phyloP scores from a whole-genome alignment of 2,113 vertebrate genomes.

The Dipodomys merriami region DNA sequence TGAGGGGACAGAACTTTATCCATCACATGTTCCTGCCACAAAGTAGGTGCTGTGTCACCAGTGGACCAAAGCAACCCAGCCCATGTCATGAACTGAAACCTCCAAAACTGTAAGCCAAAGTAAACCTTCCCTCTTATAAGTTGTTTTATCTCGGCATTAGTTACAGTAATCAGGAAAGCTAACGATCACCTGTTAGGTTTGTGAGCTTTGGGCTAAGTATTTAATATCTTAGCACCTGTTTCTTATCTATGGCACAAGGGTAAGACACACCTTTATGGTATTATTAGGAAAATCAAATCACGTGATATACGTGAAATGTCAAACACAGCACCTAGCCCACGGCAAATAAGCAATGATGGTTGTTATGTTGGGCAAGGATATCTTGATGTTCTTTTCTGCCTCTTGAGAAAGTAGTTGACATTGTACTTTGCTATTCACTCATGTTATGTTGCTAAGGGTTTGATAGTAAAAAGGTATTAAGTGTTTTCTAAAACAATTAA shows the following conservation, averaged over 20 bases:
- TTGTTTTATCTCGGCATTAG: background rate
- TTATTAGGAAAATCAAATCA: background rate
- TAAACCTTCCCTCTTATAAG: background rate
- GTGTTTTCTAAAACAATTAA: conserved; percentile 50
- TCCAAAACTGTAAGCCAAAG: background rate
- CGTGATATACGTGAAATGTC: background rate
- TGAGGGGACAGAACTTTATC: background rate
- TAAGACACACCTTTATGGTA: background rate
- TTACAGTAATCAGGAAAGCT: background rate
- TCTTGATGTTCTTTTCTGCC: conserved; percentile 17
- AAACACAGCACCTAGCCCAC: background rate
- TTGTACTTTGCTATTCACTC: conserved; percentile 1
- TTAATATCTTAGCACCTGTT: conserved; percentile 5
- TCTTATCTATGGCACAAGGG: background rate
- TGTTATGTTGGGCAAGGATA: conserved; percentile 17
- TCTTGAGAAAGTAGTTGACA: conserved; percentile 47
- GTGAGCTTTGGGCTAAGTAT: background rate
- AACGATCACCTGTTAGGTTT: background rate
- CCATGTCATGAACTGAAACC: background rate
- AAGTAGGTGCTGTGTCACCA: background rate
- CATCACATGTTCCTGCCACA: too few species aligned
- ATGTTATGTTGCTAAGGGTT: background rate
- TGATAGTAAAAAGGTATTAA: background rate
- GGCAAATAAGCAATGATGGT: background rate
- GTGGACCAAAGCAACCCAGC: too few species aligned